Conservation (phyloP, 2,888 invertebrate genomes). For the Creontiades dilutus region DNA sequence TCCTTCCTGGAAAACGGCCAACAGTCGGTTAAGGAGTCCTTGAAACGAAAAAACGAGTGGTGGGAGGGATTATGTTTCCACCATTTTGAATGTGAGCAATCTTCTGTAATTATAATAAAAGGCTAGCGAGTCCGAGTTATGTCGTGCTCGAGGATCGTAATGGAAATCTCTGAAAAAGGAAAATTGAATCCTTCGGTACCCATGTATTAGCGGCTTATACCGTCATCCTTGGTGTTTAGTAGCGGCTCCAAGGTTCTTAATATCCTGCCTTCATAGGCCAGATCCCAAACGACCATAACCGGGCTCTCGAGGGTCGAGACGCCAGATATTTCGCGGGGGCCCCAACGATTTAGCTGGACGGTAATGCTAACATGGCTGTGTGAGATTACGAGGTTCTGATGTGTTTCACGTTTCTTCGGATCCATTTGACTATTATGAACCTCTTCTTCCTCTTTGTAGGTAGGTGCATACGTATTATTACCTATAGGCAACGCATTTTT, state of each 20-base stretch:
- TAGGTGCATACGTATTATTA: no score
- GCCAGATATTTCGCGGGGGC: not conserved
- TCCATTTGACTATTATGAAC: no score
- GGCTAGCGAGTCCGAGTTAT: constrained; percentile 49
- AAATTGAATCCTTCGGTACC: constrained; percentile 63
- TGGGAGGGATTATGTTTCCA: not conserved
- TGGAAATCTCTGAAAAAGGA: constrained; percentile 68
- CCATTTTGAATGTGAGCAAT: constrained; percentile 61
- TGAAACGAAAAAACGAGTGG: not conserved
- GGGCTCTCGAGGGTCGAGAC: not conserved
- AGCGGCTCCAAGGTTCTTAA: constrained; percentile 26
- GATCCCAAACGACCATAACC: not conserved
- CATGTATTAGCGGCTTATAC: constrained; percentile 63
- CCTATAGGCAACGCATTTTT: no score
- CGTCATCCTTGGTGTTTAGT: constrained; percentile 55
- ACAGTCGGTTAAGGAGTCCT: not conserved
- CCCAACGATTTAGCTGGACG: not conserved
- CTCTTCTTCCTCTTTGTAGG: no score
- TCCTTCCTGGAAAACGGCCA: constrained; percentile 20
- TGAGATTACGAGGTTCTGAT: not conserved
- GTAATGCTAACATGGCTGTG: not conserved
- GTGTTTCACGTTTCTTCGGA: not conserved
- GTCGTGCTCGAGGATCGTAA: constrained; percentile 60
- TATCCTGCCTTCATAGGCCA: constrained; percentile 4
- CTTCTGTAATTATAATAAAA: constrained; percentile 61